Base-by-base conservation (phyloP, 1,140 invertebrate species). In the Drosophila sp. region DNA sequence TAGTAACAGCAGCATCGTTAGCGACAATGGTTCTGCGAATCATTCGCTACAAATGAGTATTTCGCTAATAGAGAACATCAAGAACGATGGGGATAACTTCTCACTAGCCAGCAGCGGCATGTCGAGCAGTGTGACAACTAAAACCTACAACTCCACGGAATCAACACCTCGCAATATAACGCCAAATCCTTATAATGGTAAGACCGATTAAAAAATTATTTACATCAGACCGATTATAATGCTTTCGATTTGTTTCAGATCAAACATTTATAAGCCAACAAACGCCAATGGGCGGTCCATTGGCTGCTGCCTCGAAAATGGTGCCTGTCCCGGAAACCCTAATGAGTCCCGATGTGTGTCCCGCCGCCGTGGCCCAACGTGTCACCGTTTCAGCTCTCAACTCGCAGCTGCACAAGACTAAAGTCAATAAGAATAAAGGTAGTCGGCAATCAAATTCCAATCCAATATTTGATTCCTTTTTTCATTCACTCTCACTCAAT, bases 301-400 rank as follows among this genome's bases (percentile, higher is more conserved):
- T 97, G 58, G 95, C 96, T 86, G 96, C 96, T 41, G 95, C 96
- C 44, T 96, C 96, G 1, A 97, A 96, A 92, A 95, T 97, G 92
- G 95, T 97, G 1, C 96, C 96, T 2, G 96, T 97, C 38, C 96
- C 96, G 6, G 96, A 97, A 86, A 96, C 96, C 1, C 92, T 97
- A 0, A 96, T 97, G 95, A 97, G 96, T 91, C 96, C 96, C 2
- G 96, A 97, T 91, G 96, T 96, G 84, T 93, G 95, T 77, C 94
- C 95, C 67, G 90, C 93, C 17, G 86, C 91, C 50, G 90, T 89
- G 10, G 86, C 90, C 17, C 86, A 92, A 68, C 76, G 83, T 29
- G 79, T 87, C 11, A 81, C 84, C 0, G 91, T 92, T 1, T 65
- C 72, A 4, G 84, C 91, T 0, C 72, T 92, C 6, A 83, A 75